A percentile compares a stretch with the other conserved stretches of the same genome.
phyloP scores from a whole-genome alignment of 2,888 invertebrate genomes.

The Lepidochrysops patricia region DNA sequence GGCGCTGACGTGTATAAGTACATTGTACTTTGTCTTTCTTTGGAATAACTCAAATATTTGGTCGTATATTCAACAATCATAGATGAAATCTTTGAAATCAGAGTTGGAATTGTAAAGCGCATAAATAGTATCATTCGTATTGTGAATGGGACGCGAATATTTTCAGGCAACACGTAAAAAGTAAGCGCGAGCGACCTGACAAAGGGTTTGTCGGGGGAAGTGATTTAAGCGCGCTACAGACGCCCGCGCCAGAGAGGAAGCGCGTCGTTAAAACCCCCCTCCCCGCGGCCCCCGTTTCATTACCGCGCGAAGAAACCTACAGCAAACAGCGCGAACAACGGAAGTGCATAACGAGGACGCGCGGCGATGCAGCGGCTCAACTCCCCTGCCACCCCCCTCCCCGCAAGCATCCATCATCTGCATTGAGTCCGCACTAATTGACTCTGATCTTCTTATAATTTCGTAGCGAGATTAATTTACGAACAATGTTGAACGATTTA shows the following conservation, averaged over 20 bases:
- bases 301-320: neutral
- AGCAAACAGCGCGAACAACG: neutral
- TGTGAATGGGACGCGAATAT: neutral
- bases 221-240: neutral
- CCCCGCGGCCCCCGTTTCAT: neutral
- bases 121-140: neutral
- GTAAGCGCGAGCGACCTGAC: neutral
- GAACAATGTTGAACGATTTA: neutral
- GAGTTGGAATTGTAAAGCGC: too few relatives aligned
- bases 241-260: neutral
- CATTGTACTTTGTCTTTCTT: too few relatives aligned
- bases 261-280: neutral
- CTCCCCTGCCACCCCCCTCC: neutral
- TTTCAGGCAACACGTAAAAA: neutral
- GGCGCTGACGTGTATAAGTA: too few relatives aligned
- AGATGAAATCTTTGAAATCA: too few relatives aligned
- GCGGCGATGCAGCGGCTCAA: neutral
- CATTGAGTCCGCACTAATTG: neutral
- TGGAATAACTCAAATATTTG: too few relatives aligned
- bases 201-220: neutral
- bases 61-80: neutral
- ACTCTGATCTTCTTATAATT: neutral
- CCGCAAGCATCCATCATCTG: neutral
- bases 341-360: neutral
- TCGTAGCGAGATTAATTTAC: neutral